Evolutionary conservation across 2,797 vertebrate genomes (phyloP), one percentile per base, ranked within the genome.

Genomic region (Alosa sapidissima): DNA sequence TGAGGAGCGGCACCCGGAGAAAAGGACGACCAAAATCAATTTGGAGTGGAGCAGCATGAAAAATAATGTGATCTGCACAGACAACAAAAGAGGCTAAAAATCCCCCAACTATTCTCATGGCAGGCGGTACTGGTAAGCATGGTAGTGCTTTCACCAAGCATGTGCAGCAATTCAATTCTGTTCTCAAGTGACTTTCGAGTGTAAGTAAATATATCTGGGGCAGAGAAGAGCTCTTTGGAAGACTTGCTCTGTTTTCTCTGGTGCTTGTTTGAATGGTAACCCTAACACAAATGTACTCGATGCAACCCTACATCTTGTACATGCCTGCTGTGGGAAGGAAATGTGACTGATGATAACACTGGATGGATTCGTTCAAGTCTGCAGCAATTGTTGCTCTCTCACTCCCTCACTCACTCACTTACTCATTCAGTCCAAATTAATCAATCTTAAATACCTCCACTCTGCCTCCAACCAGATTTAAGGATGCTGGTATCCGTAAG

Each of bases 61-160:
- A 81, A 82, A 82, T 82, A 82, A 82, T 82, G 51, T 51, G 51
- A 82, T 82, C 48, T 54, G 47, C 28, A 82, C 51, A 36, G 81
- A 52, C 48, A 82, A 51, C 81, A 82, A 51, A 51, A 28, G 81
- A 28, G 51, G 51, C 81, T 54, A 51, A 51, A 51, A 51, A 51
- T 52, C 54, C 51, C 48, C 49, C n/a, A 21, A 82, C 51, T 82
- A 82, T 54, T 54, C 48, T 82, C n/a, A 51, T 52, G 48, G n/a
- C 41, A 68, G 58, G 36, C 36, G 14, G 82, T 82, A 19, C 47
- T 78, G 47, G 72, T 78, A 78, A 72, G 65, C 65, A 72, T 72
- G 28, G 65, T 72, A 72, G 36, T 41, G 72, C 19, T 16, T 78
- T 78, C 16, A 9, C 72, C 16, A 47, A 78, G 72, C 72, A 78